A percentile compares a stretch with the other conserved stretches of the same genome.
These are phyloP conservation scores for Phodopus roborovskii DNA, from an alignment of 2,113 vertebrate genomes.

Conservation along the genomic window DNA sequence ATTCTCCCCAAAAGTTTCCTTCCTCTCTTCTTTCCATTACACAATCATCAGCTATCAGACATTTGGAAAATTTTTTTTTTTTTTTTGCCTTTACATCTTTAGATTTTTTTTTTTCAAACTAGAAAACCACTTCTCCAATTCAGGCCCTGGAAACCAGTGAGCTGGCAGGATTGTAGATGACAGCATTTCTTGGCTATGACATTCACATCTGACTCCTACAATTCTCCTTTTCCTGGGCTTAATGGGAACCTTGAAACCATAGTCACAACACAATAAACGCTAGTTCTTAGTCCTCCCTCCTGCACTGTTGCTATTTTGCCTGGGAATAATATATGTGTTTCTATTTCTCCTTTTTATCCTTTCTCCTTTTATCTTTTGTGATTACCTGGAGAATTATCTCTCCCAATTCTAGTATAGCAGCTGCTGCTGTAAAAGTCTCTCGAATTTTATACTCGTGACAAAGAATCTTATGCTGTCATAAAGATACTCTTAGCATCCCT, in stretches of 20 bases:
- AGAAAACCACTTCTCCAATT: conserved; percentile 69
- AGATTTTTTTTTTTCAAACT: conserved; percentile 64
- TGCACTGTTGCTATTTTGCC: conserved; percentile 47
- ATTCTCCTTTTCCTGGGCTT: conserved; percentile 54
- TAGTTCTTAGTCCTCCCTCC: conserved; percentile 5
- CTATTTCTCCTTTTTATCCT: conserved; percentile 61
- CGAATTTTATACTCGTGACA: conserved; percentile 67
- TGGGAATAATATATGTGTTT: conserved; percentile 64
- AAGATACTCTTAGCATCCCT: conserved; percentile 55
- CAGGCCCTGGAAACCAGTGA: conserved; percentile 61
- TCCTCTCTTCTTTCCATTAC: conserved; percentile 36
- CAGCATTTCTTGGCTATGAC: conserved; percentile 72
- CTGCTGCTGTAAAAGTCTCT: conserved; percentile 69
- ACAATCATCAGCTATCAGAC: conserved; percentile 30
- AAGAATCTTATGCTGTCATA: conserved; percentile 64
- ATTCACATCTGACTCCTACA: conserved; percentile 53
- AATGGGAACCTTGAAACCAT: conserved; percentile 67
- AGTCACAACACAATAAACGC: conserved; percentile 58
- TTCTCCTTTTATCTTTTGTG: conserved; percentile 67
- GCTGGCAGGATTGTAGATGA: conserved; percentile 59
- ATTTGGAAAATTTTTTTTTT: conserved; percentile 64
- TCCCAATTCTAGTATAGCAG: conserved; percentile 62
- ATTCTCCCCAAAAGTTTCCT: neutral
- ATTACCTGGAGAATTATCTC: conserved; percentile 65
- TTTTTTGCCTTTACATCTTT: conserved; percentile 60